Evolutionary conservation across 2,797 vertebrate genomes (phyloP), one percentile per base, ranked within the genome.

Genomic region (Urosaurus nigricauda): DNA sequence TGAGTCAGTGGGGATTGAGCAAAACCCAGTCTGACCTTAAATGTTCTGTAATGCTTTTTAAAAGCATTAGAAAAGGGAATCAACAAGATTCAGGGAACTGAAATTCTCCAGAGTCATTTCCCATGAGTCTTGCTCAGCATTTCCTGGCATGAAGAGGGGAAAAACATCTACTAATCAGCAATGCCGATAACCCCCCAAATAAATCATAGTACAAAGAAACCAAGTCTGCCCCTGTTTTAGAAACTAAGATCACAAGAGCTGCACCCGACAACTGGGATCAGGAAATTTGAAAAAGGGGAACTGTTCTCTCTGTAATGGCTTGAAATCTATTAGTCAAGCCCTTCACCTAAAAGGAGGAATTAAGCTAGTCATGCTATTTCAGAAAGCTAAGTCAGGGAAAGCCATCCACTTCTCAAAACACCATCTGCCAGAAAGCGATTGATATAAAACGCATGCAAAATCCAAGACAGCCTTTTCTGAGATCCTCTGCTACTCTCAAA

Each of bases 101-200:
- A 82, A 86, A 60, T 83, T 86, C 73, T 65, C 79, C 79, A 4
- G 5, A 88, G 83, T 86, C 83, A 91, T 88, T 88, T 83, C 83
- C 87, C 73, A 78, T 40, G 79, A 83, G 79, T 47, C 51, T 79
- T 91, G 63, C 79, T 88, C 92, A 90, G 16, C 84, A 92, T 87
- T 92, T 95, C 86, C 88, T 88, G 83, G 89, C 26, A 88, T 86
- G 68, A 12, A 84, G 91, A 74, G 65, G 21, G 58, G 43, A 17
- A 51, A 21, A 43, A 83, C 58, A 24, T 51, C 35, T 56, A 43
- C 16, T 43, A 26, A 84, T 71, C 78, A 77, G 35, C 32, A 58
- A 35, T 35, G 7, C 32, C 40, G 85, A 56, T 26, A 82, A 40
- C 58, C 21, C 51, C 26, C 16, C 78, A 47, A 73, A 4, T 24